Base-by-base conservation (phyloP, 1,140 invertebrate genomes). In the Aradophagus sp. region DNA sequence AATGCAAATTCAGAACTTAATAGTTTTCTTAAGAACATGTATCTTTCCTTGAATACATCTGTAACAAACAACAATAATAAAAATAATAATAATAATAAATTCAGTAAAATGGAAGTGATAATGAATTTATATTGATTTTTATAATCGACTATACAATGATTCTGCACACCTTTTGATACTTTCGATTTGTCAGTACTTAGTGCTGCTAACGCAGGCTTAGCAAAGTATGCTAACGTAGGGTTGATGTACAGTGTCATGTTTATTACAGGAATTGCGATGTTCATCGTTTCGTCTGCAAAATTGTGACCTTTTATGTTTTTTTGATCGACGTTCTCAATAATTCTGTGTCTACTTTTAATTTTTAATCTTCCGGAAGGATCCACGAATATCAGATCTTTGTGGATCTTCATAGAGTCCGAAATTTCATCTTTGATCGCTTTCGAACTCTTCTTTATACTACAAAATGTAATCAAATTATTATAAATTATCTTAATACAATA, bases 241-340 rank as follows among this genome's bases (percentile, higher is more conserved):
- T 94, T 93, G 8, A 91, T 86, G 77, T 94, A 93, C 56, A 92
- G 83, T 73, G 92, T 89, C 17, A 93, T 73, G 74, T 91, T 90
- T 26, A 93, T 84, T 29, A 90, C 85, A 0, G 93, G 89, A 13
- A 93, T 87, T 0, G 91, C 89, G 41, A 87, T 85, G 35, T 82
- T 84, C 88, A 93, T 91, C 2, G 90, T 92, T 56, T 88, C 79
- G 2, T 90, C 86, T 26, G 85, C 85, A 3, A 94, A 74, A 2
- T 81, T 79, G 78, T 93, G 89, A 1, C 90, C 92, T 84, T 88
- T 87, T 58, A 91, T 68, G 11, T 73, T 75, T 13, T 36, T 63
- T 34, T 55, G 35, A 29, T 78, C 74, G 0, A 65, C 59, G 12
- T 58, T 42, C 45, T 75, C 77, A 4, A 66, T 52, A 39, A 76